Percentiles rank a stretch among this genome's conserved stretches.
These are phyloP conservation scores for Cylas formicarius DNA, from an alignment of 1,140 invertebrate species.

Conservation along the genomic window DNA sequence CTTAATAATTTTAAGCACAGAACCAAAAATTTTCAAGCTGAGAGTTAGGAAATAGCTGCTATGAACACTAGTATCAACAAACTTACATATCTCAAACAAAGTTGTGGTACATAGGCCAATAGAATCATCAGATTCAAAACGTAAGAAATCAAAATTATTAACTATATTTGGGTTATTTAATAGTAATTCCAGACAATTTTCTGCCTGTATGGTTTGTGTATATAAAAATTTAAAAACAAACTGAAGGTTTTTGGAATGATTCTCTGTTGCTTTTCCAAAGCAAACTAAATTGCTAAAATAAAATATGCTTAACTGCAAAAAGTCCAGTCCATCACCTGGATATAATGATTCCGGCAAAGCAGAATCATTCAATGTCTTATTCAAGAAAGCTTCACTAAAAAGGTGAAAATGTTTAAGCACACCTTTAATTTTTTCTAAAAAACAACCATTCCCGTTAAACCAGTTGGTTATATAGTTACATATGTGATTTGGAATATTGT, in stretches of 20 bases:
- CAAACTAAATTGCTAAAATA: constrained; percentile 24
- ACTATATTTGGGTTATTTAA: constrained; percentile 37
- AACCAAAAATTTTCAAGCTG: constrained; percentile 23
- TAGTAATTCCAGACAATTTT: constrained; percentile 12
- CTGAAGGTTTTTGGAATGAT: constrained; percentile 6
- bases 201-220: constrained; percentile 2
- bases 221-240: constrained; percentile 5
- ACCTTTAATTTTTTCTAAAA: constrained; percentile 24
- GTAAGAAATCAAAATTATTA: constrained; percentile 47
- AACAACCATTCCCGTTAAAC: background rate
- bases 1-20: constrained; percentile 42
- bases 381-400: constrained; percentile 21
- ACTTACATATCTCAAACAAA: constrained; percentile 6
- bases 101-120: constrained; percentile 2
- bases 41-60: too few relatives aligned
- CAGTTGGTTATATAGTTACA: constrained; percentile 12
- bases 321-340: constrained; percentile 23
- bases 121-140: constrained; percentile 36
- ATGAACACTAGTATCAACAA: too few relatives aligned
- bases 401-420: constrained; percentile 12
- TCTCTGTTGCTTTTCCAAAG: background rate
- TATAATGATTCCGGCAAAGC: constrained; percentile 13
- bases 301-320: constrained; percentile 27
- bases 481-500: constrained; percentile 6
- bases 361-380: constrained; percentile 6